A percentile compares a stretch with the other conserved stretches of the same genome.
Conservation (phyloP, 2,113 vertebrate species). For the Balaenoptera acutorostrata region DNA sequence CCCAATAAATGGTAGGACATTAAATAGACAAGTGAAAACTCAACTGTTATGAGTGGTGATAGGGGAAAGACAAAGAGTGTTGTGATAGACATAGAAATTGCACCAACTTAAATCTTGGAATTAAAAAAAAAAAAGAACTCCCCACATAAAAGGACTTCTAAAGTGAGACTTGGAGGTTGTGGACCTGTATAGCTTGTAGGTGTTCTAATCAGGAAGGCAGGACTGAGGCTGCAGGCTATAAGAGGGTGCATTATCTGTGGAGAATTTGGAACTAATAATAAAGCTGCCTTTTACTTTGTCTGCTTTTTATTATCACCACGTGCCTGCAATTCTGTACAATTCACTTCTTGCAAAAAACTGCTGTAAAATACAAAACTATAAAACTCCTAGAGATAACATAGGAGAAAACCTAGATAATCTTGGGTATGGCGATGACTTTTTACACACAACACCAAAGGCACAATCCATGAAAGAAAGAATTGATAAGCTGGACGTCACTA, state of each 20-base stretch:
- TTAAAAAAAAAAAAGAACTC: background rate
- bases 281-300: background rate
- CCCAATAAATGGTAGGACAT: background rate
- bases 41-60: background rate
- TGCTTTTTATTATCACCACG: background rate
- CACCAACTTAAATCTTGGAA: background rate
- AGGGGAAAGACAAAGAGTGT: background rate
- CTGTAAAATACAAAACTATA: background rate
- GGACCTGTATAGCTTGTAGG: fast-evolving
- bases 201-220: background rate
- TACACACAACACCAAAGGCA: background rate
- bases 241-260: background rate
- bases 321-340: background rate
- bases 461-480: background rate
- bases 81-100: background rate
- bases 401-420: background rate
- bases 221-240: fast-evolving
- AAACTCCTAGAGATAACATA: background rate
- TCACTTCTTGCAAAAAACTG: background rate
- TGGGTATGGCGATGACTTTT: background rate
- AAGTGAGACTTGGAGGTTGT: background rate
- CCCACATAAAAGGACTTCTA: background rate
- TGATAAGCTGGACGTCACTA: background rate
- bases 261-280: background rate
- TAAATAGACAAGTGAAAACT: background rate